These are phyloP conservation scores for Eulemur rubriventer DNA, from an alignment of 2,797 vertebrate genomes.

Conservation along the genomic window DNA sequence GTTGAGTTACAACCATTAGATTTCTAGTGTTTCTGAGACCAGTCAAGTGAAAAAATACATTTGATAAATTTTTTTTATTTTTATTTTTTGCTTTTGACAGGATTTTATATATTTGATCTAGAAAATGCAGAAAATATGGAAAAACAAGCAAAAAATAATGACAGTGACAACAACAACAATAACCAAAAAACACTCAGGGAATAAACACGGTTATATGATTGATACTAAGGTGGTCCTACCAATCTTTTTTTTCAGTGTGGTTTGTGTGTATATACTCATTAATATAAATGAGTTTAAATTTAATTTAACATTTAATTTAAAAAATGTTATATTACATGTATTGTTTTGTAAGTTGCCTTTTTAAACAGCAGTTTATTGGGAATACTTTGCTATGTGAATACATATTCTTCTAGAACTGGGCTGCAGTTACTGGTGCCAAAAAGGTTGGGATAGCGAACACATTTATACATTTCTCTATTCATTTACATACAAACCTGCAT, in stretches of 20 bases:
- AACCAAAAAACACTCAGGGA: neutral
- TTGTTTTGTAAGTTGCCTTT: neutral
- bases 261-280: neutral
- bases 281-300: no score
- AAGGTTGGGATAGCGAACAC: no score
- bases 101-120: neutral
- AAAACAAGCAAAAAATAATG: neutral
- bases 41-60: neutral
- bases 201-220: neutral
- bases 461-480: neutral
- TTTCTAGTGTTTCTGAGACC: neutral
- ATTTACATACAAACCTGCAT: neutral
- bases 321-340: neutral
- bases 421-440: neutral
- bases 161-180: neutral
- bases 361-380: neutral
- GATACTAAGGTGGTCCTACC: neutral
- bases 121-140: neutral
- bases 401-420: neutral
- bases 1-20: neutral
- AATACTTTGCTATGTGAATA: neutral
- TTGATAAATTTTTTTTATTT: no score
- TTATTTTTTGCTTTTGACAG: neutral
- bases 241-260: neutral
- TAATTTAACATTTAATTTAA: neutral